Evolutionary conservation across 2,113 vertebrate genomes (phyloP).

Genomic region (Pantherophis guttatus): DNA sequence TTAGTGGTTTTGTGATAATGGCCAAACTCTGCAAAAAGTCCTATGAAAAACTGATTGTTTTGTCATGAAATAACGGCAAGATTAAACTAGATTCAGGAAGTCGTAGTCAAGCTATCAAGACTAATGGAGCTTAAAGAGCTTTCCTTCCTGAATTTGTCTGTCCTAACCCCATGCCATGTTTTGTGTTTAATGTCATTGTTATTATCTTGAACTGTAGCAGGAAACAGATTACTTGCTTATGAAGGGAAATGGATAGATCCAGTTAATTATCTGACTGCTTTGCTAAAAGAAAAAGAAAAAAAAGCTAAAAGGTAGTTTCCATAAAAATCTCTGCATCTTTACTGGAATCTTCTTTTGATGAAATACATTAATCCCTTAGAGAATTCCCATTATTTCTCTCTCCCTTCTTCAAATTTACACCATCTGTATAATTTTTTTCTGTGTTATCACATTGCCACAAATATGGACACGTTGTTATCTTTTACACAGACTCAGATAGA

Average conservation of each 20-base stretch:
- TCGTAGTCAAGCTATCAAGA: neutral
- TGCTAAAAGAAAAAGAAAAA: neutral
- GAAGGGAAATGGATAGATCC: neutral
- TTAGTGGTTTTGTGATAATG: neutral
- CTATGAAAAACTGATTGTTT: neutral
- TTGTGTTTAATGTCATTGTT: neutral
- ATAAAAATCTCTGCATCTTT: neutral
- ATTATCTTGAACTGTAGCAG: neutral
- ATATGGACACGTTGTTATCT: conserved; percentile 43
- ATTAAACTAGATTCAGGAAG: neutral
- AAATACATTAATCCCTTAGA: neutral
- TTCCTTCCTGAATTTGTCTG: neutral
- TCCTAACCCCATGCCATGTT: neutral
- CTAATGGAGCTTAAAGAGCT: neutral
- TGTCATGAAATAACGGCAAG: neutral
- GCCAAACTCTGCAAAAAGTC: neutral
- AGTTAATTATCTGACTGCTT: neutral
- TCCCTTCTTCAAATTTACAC: conserved; percentile 56
- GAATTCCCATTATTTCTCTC: conserved; percentile 41
- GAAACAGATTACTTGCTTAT: neutral
- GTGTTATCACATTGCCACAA: conserved; percentile 16
- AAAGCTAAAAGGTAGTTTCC: neutral
- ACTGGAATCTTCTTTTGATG: conserved; percentile 35
- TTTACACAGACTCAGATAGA: neutral
- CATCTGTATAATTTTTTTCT: conserved; percentile 57